These are phyloP conservation scores for Camponotus pennsylvanicus DNA, from an alignment of 1,140 invertebrate species.

Conservation along the genomic window DNA sequence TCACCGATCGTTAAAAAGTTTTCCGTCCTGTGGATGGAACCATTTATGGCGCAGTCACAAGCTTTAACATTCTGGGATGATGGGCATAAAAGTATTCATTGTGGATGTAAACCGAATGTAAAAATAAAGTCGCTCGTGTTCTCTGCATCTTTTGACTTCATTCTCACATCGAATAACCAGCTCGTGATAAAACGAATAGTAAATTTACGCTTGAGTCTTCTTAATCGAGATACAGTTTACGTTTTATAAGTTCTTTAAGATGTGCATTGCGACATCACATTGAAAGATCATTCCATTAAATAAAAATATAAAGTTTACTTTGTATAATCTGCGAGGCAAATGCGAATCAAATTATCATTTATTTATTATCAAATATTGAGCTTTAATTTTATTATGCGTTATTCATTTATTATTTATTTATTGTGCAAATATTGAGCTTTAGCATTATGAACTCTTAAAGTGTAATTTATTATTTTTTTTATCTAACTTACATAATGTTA, in stretches of 20 bases:
- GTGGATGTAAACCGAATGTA: slow-evolving; percentile 2
- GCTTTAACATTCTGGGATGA: slow-evolving; percentile 23
- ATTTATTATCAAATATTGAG: slow-evolving; percentile 28
- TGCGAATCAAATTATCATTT: slow-evolving; percentile 1
- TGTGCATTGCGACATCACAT: background rate
- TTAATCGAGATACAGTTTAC: background rate
- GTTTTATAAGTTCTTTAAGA: background rate
- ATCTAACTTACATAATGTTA: background rate
- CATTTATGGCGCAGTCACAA: background rate
- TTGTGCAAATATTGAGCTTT: too few species aligned
- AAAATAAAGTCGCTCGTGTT: slow-evolving; percentile 25
- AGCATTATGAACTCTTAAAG: slow-evolving; percentile 3
- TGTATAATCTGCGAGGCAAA: too few species aligned
- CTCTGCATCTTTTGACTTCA: slow-evolving; percentile 14
- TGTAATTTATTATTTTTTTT: slow-evolving; percentile 20
- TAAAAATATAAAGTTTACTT: background rate
- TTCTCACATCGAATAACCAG: background rate
- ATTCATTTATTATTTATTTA: too few species aligned
- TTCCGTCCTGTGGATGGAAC: background rate
- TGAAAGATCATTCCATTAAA: slow-evolving; percentile 10
- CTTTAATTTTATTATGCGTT: too few species aligned
- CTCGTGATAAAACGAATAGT: slow-evolving; percentile 5
- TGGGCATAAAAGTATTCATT: slow-evolving; percentile 27
- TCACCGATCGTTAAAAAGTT: slow-evolving; percentile 48
- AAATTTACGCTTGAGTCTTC: background rate